Percentiles rank a stretch among this genome's conserved stretches.
Conservation (phyloP, 2,797 vertebrate species). For the Lemur catta region DNA sequence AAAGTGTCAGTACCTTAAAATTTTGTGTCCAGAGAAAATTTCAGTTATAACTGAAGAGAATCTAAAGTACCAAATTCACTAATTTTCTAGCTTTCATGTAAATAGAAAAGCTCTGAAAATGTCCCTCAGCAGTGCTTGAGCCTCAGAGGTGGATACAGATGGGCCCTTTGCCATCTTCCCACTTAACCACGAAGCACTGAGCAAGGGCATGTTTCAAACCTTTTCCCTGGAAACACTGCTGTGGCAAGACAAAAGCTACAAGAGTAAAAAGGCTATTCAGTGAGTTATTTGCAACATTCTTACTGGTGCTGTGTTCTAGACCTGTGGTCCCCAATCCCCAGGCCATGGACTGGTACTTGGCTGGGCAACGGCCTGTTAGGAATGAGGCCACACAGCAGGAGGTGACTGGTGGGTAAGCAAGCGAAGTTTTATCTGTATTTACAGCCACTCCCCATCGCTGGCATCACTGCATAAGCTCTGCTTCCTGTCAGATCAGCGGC, state of each 20-base stretch:
- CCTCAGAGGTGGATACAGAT: neutral
- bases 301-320: neutral
- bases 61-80: conserved; percentile 41
- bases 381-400: too few species aligned
- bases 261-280: conserved; percentile 13
- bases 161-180: conserved; percentile 31
- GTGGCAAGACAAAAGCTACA: neutral
- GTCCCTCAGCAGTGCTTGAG: neutral
- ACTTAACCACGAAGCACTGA: neutral
- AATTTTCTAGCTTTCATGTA: conserved; percentile 46
- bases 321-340: too few species aligned
- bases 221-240: neutral
- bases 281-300: neutral
- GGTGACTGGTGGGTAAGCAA: too few species aligned
- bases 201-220: neutral
- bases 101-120: neutral
- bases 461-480: too few species aligned
- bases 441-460: too few species aligned
- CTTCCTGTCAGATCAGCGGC: too few species aligned
- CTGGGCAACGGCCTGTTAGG: too few species aligned
- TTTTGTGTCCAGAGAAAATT: conserved; percentile 54
- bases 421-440: too few species aligned
- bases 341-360: too few species aligned
- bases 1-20: conserved; percentile 35
- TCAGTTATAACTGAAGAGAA: conserved; percentile 38